Evolutionary conservation across 2,888 invertebrate species (phyloP), one percentile per base, ranked within the genome.

Genomic region (Pachydiplax longipennis): DNA sequence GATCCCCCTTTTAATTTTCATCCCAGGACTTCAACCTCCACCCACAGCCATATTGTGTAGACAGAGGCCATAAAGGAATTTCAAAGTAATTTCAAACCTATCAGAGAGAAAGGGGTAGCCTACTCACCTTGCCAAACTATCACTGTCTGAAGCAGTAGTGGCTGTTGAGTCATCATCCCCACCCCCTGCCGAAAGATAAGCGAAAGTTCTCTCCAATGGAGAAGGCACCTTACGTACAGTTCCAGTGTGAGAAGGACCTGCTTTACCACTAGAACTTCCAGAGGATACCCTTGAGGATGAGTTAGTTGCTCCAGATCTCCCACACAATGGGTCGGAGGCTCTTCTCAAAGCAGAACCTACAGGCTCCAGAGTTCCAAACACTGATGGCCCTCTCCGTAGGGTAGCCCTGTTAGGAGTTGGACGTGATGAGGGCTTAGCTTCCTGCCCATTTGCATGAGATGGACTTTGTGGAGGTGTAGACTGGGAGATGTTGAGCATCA

Each of bases 401-500:
- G 58, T 40, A n/a, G 87, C 61, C n/a, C 87, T 25, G 44, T 44
- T 44, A 44, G 83, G 58, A 35, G 83, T 48, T 25, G 48, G 82
- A 5, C 87, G 35, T 37, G 61, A n/a, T 35, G 87, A 65, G 5
- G 87, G 87, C 37, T 61, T 61, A 37, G 61, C 53, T 31, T 87
- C 87, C 87, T 87, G 87, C n/a, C 37, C 22, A 35, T 31, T 37
- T 1, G 22, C 87, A 37, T 87, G 87, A 8, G 65, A 65, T 3
- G 87, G 87, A 22, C 87, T 87, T 37, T 87, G 87, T 1, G 87
- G 87, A 15, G 87, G 87, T 8, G 87, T 87, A 5, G 87, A 87
- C 65, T 87, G 87, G 3, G 96, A 96, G 92, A 96, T 96, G 92
- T 96, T 96, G 91, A 96, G 94, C 95, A 94, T 96, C 95, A 96